Evolutionary conservation across 2,113 vertebrate genomes (phyloP).

Genomic region (Podarcis cretensis): DNA sequence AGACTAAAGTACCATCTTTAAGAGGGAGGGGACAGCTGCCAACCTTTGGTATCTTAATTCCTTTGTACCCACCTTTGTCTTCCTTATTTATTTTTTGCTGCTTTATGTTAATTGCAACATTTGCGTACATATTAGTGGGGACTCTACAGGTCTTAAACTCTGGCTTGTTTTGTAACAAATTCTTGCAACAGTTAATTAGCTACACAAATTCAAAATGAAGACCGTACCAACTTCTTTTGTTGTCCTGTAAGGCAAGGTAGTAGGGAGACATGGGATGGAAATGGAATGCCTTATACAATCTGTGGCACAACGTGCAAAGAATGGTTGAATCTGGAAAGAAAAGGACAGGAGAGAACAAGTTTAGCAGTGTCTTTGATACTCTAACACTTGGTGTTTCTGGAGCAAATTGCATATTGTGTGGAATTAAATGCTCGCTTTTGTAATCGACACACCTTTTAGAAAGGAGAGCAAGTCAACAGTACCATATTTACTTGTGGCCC

Average conservation of each 20-base stretch:
- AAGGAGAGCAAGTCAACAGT: not conserved
- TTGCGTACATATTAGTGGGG: not conserved
- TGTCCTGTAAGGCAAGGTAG: not conserved
- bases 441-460: not conserved
- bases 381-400: not conserved
- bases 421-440: not conserved
- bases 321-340: slow-evolving; percentile 76
- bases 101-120: not conserved
- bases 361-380: slow-evolving; percentile 8
- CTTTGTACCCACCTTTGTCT: not conserved
- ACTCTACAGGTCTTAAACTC: not conserved
- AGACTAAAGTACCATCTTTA: not conserved
- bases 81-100: not conserved
- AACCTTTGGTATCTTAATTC: not conserved
- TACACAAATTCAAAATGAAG: not conserved
- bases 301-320: slow-evolving; percentile 71
- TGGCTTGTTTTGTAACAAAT: not conserved
- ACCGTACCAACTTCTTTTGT: not conserved
- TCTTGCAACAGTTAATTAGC: not conserved
- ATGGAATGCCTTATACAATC: slow-evolving; percentile 70
- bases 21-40: not conserved
- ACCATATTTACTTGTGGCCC: not conserved
- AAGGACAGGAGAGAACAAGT: slow-evolving; percentile 28
- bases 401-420: not conserved
- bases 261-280: slow-evolving; percentile 48